phyloP scores from a whole-genome alignment of 2,113 vertebrate species.

The Pteropus alecto region DNA sequence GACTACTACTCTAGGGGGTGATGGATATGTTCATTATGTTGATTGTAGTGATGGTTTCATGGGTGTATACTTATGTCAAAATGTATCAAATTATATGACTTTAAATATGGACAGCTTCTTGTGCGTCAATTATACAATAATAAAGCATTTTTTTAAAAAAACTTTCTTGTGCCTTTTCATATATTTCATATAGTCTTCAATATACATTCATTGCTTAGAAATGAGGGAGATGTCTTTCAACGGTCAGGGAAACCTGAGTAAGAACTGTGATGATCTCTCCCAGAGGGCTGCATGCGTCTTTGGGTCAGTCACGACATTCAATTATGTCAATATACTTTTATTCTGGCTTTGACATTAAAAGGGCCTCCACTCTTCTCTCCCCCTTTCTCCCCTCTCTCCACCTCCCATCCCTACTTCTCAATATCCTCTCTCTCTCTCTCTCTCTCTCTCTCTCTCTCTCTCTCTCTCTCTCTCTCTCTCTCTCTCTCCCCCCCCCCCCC shows the following conservation, averaged over 20 bases:
- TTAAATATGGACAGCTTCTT: not conserved
- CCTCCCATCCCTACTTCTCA: too few relatives aligned
- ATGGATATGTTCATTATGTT: not conserved
- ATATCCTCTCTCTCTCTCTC: not conserved
- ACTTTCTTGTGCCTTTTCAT: not conserved
- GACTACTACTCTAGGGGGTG: not conserved
- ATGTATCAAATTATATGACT: not conserved
- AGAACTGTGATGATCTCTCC: not conserved
- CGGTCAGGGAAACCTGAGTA: not conserved
- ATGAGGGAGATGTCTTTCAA: not conserved
- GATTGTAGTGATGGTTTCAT: not conserved
- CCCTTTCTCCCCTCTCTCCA: too few relatives aligned
- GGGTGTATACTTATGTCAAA: not conserved
- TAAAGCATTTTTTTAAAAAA: not conserved
- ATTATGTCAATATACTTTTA: not conserved
- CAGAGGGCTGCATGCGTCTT: not conserved
- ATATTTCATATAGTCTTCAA: not conserved
- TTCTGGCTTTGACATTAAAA: not conserved
- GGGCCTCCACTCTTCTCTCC: not conserved
- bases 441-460: not conserved
- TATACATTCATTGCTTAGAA: not conserved
- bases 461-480: too few relatives aligned
- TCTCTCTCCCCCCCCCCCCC: too few relatives aligned
- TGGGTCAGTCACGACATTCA: not conserved
- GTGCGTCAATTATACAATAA: not conserved